Evolutionary conservation across 2,113 vertebrate species (phyloP).

Genomic region (Stictonetta naevosa): DNA sequence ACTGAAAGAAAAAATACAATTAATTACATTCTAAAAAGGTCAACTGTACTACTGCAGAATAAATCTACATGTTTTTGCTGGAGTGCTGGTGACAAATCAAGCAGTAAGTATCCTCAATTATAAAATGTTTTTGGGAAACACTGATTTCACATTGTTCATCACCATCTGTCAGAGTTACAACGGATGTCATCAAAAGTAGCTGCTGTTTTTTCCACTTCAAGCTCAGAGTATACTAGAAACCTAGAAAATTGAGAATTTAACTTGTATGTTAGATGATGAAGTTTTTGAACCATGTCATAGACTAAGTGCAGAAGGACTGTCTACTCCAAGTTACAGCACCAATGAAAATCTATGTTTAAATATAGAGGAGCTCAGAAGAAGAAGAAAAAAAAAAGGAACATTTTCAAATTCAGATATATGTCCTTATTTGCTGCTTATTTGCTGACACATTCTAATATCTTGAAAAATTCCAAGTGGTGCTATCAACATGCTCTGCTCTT

Average conservation of each 20-base stretch:
- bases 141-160: slow-evolving; percentile 56
- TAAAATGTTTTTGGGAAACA: slow-evolving; percentile 43
- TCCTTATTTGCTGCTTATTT: background rate
- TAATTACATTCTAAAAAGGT: slow-evolving; percentile 13
- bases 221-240: background rate
- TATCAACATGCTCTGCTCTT: background rate
- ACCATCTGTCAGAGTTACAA: slow-evolving; percentile 29
- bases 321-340: background rate
- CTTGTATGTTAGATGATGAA: background rate
- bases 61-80: slow-evolving; percentile 57
- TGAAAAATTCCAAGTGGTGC: background rate
- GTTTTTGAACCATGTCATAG: background rate
- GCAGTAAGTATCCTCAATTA: slow-evolving; percentile 10
- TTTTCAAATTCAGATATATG: slow-evolving; percentile 14
- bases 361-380: background rate
- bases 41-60: slow-evolving; percentile 13
- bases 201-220: slow-evolving; percentile 41
- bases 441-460: background rate
- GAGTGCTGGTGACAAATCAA: slow-evolving; percentile 37
- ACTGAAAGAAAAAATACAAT: background rate
- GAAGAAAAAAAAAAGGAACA: background rate
- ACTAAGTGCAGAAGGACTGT: background rate
- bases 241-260: background rate
- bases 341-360: background rate
- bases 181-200: slow-evolving; percentile 41